Evolutionary conservation across 2,113 vertebrate species (phyloP).

Genomic region (Hippoglossus stenolepis): DNA sequence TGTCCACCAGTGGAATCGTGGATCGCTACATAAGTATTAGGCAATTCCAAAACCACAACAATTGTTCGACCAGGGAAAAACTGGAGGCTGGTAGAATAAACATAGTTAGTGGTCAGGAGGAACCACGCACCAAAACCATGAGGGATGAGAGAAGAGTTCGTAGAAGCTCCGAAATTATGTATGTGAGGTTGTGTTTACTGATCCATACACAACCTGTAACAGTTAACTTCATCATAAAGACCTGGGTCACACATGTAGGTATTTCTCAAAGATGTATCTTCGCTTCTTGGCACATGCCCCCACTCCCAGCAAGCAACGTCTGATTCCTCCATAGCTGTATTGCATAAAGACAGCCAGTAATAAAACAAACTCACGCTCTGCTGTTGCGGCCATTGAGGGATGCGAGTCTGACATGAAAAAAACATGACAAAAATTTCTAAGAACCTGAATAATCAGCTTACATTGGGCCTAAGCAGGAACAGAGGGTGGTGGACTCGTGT

Average conservation of each 20-base stretch:
- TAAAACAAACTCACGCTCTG: slow-evolving; percentile 61
- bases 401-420: slow-evolving; percentile 61
- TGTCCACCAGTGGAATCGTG: slow-evolving; percentile 27
- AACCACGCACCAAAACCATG: slow-evolving; percentile 53
- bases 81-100: slow-evolving; percentile 52
- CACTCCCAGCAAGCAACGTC: slow-evolving; percentile 26
- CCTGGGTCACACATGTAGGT: slow-evolving; percentile 13
- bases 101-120: slow-evolving; percentile 38
- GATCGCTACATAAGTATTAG: slow-evolving; percentile 22
- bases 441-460: slow-evolving; percentile 77
- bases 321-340: slow-evolving; percentile 28
- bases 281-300: slow-evolving; percentile 7
- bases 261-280: slow-evolving; percentile 19
- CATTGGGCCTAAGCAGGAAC: slow-evolving; percentile 78
- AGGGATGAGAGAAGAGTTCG: slow-evolving; percentile 24
- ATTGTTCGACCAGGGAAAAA: slow-evolving; percentile 32
- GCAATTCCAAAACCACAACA: slow-evolving; percentile 49
- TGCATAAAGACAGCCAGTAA: slow-evolving; percentile 51
- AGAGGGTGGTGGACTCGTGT: slow-evolving; percentile 71
- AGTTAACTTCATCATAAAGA: slow-evolving; percentile 17
- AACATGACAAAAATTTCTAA: slow-evolving; percentile 64
- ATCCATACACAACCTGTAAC: slow-evolving; percentile 30
- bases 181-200: slow-evolving; percentile 31
- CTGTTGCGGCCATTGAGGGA: slow-evolving; percentile 33
- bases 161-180: slow-evolving; percentile 16